Base-by-base conservation (phyloP, 2,888 invertebrate genomes). In the Linhomoeus sp. region DNA sequence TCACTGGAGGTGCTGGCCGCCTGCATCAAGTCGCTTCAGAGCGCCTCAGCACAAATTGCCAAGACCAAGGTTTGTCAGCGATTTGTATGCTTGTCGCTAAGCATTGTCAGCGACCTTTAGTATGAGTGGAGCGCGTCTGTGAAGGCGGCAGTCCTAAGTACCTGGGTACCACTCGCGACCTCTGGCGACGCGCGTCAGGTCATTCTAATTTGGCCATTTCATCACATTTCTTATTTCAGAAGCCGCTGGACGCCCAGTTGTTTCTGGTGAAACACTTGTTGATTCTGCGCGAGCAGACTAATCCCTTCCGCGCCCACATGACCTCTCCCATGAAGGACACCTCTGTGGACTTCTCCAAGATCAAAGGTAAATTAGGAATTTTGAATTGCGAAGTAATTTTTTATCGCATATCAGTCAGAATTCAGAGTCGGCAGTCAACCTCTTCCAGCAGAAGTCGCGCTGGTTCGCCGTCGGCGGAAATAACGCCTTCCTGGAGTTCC, bases 221-320 rank as follows among this genome's bases (percentile, higher is more conserved):
- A 29, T 29, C 29, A 5, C 7, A 29, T 29, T 29, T n/a, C n/a
- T n/a, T n/a, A n/a, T n/a, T 25, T 29, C 44, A 81, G 69, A 78
- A 79, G 0, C 68, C 72, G 19, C 72, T 88, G n/a, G 92, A 97
- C 68, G 90, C 85, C 0, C 79, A 84, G 62, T 71, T 97, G n/a
- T 97, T 97, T 67, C 80, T 92, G 69, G 86, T 97, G 40, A 97
- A 97, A 66, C 97, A 99, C 69, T 70, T 99, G 49, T 72, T 99
- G 2, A 97, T 99, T 49, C 71, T 99, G 1, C 71, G 97, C 23
- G 97, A 97, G 65, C 97, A 97, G 67, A 94, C 94, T 26, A 87
- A 92, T 0, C 94, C 97, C 0, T 97, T 94, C 63, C 87, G 92
- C 67, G 85, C 86, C 9, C 23, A 25, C 44, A 29, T 29, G 29